These are phyloP conservation scores for Bradynema listronoti DNA, from an alignment of 1,140 invertebrate species.

Conservation along the genomic window DNA sequence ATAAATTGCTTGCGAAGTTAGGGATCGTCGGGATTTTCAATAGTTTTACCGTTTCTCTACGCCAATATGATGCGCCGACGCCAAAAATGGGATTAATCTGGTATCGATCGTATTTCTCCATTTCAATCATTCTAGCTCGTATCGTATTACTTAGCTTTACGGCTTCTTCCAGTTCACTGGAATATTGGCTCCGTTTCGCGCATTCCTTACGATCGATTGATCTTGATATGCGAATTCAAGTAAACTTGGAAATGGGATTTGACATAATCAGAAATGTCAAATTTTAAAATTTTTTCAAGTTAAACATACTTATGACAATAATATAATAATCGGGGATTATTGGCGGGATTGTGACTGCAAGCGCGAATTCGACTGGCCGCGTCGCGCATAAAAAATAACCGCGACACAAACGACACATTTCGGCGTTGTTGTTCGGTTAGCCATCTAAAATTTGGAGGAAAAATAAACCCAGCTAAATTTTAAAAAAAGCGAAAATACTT, in stretches of 20 bases:
- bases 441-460: constrained; percentile 36
- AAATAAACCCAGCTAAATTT: constrained; percentile 7
- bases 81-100: constrained; percentile 50
- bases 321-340: constrained; percentile 23
- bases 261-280: constrained; percentile 9
- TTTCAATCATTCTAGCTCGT: constrained; percentile 38
- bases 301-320: constrained; percentile 32
- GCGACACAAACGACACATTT: constrained; percentile 34
- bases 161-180: constrained; percentile 46
- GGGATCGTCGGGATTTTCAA: no score
- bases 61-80: constrained; percentile 1
- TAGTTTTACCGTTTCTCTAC: constrained; percentile 25
- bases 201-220: not conserved
- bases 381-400: constrained; percentile 30
- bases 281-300: not conserved
- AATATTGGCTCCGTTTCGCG: constrained; percentile 19
- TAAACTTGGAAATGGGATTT: not conserved
- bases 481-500: no score
- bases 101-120: constrained; percentile 49
- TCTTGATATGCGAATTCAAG: not conserved
- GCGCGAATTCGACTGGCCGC: constrained; percentile 24
- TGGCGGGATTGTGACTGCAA: constrained; percentile 51
- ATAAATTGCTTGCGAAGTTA: no score
- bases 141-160: constrained; percentile 43
- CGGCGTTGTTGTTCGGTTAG: constrained; percentile 32